Percentiles rank a stretch among this genome's conserved stretches.
Conservation (phyloP, 1,140 invertebrate genomes). For the Dendroctonus ponderosae region DNA sequence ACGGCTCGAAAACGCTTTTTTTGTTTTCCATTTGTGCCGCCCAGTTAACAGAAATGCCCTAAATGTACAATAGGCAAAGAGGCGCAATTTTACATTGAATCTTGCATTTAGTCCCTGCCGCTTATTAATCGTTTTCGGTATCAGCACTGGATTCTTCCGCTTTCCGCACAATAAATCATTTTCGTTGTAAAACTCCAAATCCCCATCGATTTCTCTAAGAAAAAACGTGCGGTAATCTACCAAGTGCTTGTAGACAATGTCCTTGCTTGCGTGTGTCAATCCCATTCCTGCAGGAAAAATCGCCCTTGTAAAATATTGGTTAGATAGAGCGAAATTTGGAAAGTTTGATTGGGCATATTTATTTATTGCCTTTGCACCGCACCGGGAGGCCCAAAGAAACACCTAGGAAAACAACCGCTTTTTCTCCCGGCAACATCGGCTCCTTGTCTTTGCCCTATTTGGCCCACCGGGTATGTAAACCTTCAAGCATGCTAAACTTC, state of each 20-base stretch:
- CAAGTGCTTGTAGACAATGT: not conserved
- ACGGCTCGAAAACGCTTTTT: conserved; percentile 28
- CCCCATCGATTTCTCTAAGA: no score
- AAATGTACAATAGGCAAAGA: no score
- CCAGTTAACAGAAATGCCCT: no score
- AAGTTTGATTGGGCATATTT: conserved; percentile 23
- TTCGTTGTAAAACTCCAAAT: no score
- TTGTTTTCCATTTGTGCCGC: conserved; percentile 1
- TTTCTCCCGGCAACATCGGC: not conserved
- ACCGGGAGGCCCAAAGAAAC: not conserved
- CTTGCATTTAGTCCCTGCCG: no score
- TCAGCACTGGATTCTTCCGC: no score
- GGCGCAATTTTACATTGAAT: no score
- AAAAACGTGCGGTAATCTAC: no score
- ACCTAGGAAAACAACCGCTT: not conserved
- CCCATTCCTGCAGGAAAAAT: conserved; percentile 18
- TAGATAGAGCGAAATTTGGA: conserved; percentile 20
- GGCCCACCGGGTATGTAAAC: conserved; percentile 3
- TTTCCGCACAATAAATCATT: no score
- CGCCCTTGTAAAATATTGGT: conserved; percentile 23
- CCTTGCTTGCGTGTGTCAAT: conserved; percentile 4
- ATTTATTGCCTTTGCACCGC: conserved; percentile 5
- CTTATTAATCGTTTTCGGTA: no score
- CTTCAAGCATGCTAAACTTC: conserved; percentile 13
- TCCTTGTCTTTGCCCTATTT: not conserved